Percentiles rank a stretch among this genome's conserved stretches.
phyloP scores from a whole-genome alignment of 2,113 vertebrate genomes.

The Equus quagga region DNA sequence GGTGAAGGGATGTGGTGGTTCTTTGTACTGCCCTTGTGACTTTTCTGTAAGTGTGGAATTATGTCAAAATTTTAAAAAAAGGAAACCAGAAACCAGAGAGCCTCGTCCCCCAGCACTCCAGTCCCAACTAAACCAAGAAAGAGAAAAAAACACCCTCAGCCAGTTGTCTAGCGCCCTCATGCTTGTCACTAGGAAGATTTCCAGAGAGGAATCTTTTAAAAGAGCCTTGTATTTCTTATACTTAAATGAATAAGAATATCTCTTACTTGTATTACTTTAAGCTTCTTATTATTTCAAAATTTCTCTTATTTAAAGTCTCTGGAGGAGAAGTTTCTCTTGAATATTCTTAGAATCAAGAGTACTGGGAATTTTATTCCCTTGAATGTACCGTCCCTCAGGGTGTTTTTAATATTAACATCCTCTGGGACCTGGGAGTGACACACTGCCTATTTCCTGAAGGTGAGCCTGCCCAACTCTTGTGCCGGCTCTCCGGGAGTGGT shows the following conservation, averaged over 20 bases:
- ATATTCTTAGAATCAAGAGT: not conserved
- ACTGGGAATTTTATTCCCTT: not conserved
- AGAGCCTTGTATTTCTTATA: not conserved
- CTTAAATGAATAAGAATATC: not conserved
- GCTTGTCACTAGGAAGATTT: not conserved
- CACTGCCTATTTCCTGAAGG: not conserved
- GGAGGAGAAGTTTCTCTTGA: not conserved
- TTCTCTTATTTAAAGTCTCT: not conserved
- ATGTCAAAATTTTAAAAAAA: not conserved
- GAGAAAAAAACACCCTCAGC: not conserved
- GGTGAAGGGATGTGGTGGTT: not conserved
- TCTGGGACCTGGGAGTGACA: not conserved
- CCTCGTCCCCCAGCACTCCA: not conserved
- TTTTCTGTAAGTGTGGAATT: not conserved
- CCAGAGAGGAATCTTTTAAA: not conserved
- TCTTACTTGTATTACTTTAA: not conserved
- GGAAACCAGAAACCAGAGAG: not conserved
- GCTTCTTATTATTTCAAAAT: not conserved
- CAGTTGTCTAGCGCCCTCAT: not conserved
- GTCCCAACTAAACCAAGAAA: not conserved
- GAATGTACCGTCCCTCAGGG: not conserved
- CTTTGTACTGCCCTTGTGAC: not conserved
- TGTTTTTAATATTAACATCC: not conserved
- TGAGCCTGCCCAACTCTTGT: not conserved
- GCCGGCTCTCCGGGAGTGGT: not conserved